These are phyloP conservation scores for Myotis daubentonii DNA, from an alignment of 2,797 vertebrate species.

Conservation along the genomic window DNA sequence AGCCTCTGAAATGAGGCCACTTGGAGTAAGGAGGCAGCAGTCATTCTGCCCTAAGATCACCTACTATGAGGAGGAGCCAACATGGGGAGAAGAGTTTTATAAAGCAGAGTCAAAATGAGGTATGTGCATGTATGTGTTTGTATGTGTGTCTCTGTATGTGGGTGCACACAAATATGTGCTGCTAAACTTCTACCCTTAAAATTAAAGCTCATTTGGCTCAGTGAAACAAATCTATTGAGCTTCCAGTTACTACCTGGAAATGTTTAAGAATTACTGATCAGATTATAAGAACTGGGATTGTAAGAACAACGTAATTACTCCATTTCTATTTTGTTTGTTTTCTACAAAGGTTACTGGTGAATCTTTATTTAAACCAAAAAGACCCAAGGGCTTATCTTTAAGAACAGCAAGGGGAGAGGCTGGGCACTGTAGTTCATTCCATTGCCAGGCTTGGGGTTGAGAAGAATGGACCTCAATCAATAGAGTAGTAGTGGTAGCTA, in stretches of 20 bases:
- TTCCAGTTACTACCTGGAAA: background rate
- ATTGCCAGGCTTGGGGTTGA: background rate
- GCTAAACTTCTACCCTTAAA: background rate
- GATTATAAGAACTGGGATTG: background rate
- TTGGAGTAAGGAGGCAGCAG: background rate
- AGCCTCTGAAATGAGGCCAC: background rate
- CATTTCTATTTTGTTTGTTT: constrained; percentile 8
- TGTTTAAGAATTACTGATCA: background rate
- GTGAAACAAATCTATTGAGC: background rate
- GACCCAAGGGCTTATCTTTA: background rate
- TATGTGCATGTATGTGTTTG: background rate
- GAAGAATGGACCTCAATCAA: background rate
- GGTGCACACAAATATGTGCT: background rate
- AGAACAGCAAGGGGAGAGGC: background rate
- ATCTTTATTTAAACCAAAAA: constrained; percentile 2
- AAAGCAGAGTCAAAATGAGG: background rate
- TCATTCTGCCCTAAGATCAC: background rate
- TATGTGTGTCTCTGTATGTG: background rate
- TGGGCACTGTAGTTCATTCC: background rate
- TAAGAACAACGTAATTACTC: background rate
- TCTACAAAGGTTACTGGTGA: background rate
- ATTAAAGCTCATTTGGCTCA: background rate
- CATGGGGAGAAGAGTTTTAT: background rate
- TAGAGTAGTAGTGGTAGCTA: background rate
- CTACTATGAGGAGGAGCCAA: background rate